These are phyloP conservation scores for Ophraella communa DNA, from an alignment of 2,888 invertebrate species.

Conservation along the genomic window DNA sequence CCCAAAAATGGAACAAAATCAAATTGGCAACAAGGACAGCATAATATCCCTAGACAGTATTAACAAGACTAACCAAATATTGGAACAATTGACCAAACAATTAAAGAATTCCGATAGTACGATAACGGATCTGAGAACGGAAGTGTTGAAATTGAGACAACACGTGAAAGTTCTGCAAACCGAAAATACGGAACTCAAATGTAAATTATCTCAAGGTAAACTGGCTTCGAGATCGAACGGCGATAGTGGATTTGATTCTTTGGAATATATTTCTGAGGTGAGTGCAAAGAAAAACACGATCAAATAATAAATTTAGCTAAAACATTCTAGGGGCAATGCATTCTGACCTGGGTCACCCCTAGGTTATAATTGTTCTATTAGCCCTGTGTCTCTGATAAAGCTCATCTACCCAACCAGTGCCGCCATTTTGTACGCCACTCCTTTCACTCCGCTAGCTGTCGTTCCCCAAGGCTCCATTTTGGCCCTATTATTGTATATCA, in stretches of 20 bases:
- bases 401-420: too few relatives aligned
- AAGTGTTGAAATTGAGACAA: constrained; percentile 68
- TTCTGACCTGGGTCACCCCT: too few relatives aligned
- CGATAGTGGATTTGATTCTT: constrained; percentile 51
- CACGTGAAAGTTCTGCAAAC: constrained; percentile 78
- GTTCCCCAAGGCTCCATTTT: too few relatives aligned
- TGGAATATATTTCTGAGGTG: constrained; percentile 55
- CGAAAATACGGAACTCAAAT: constrained; percentile 81
- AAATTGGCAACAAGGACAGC: constrained; percentile 38
- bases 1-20: constrained; percentile 23
- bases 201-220: constrained; percentile 57
- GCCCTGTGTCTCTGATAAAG: too few relatives aligned
- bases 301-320: too few relatives aligned
- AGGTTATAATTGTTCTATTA: too few relatives aligned
- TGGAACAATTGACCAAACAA: constrained; percentile 63
- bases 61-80: constrained; percentile 53
- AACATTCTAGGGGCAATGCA: too few relatives aligned
- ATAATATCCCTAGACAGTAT: constrained; percentile 43
- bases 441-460: too few relatives aligned
- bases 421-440: too few relatives aligned
- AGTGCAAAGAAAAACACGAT: constrained; percentile 36
- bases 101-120: constrained; percentile 70
- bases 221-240: constrained; percentile 38
- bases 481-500: too few relatives aligned
- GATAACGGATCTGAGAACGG: constrained; percentile 69